A percentile compares a stretch with the other conserved stretches of the same genome.
Conservation (phyloP, 2,797 vertebrate species). For the Gila robusta region DNA sequence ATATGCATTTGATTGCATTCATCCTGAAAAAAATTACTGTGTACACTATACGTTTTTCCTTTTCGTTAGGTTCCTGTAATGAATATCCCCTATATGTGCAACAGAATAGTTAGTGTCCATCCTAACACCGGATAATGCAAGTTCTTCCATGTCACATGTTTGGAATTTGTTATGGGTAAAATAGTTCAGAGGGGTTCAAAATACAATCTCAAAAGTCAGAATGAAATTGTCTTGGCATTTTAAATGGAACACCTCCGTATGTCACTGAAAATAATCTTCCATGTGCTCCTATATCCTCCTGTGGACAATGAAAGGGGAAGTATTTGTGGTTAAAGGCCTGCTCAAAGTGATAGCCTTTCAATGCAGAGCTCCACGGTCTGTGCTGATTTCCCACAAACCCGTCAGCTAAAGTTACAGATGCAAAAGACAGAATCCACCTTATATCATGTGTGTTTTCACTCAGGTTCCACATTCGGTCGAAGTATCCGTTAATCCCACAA, state of each 20-base stretch:
- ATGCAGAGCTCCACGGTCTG: slow-evolving; percentile 66
- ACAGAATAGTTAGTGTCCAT: slow-evolving; percentile 38
- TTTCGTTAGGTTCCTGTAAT: slow-evolving; percentile 49
- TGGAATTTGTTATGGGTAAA: slow-evolving; percentile 59
- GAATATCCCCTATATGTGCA: slow-evolving; percentile 59
- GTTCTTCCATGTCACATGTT: slow-evolving; percentile 72
- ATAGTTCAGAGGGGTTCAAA: slow-evolving; percentile 65
- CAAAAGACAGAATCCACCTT: slow-evolving; percentile 70
- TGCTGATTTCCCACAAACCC: slow-evolving; percentile 73
- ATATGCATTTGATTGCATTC: slow-evolving; percentile 69
- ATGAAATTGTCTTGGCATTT: slow-evolving; percentile 76
- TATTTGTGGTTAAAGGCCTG: slow-evolving; percentile 59
- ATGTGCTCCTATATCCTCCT: slow-evolving; percentile 35
- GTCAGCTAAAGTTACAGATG: slow-evolving; percentile 76
- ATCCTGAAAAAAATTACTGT: slow-evolving; percentile 62
- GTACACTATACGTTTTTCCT: slow-evolving; percentile 44
- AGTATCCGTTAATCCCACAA: slow-evolving; percentile 64
- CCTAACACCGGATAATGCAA: slow-evolving; percentile 26
- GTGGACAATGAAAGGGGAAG: slow-evolving; percentile 56
- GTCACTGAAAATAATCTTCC: slow-evolving; percentile 70
- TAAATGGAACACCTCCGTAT: slow-evolving; percentile 81
- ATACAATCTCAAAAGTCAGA: slow-evolving; percentile 64
- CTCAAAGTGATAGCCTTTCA: slow-evolving; percentile 69
- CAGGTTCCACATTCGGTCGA: slow-evolving; percentile 60
- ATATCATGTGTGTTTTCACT: slow-evolving; percentile 70